Percentiles rank a stretch among this genome's conserved stretches.
Conservation (phyloP, 2,888 invertebrate genomes). For the Thymelicus lineola region DNA sequence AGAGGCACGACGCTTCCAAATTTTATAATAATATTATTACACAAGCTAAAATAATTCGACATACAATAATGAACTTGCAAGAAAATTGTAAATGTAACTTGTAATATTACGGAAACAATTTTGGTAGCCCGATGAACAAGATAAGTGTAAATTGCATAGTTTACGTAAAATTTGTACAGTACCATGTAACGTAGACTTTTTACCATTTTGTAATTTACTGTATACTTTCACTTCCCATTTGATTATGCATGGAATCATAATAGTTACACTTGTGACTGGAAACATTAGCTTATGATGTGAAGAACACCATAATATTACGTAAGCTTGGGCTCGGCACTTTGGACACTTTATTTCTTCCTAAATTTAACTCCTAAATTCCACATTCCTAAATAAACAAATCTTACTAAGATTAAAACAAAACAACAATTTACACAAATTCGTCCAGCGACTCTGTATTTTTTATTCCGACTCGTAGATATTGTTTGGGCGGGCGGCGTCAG, state of each 20-base stretch:
- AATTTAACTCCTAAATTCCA: too few species aligned
- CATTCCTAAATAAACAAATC: too few species aligned
- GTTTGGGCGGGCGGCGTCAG: slow-evolving; percentile 66
- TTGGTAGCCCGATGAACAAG: background rate
- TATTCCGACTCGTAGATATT: slow-evolving; percentile 49
- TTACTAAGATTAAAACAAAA: background rate
- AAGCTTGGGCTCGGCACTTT: too few species aligned
- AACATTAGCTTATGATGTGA: too few species aligned
- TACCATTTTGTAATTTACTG: background rate
- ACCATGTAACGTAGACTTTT: background rate
- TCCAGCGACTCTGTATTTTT: slow-evolving; percentile 9
- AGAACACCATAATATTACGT: too few species aligned
- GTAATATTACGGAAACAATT: background rate
- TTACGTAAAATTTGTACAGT: background rate
- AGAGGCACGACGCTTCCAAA: background rate
- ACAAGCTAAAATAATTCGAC: background rate
- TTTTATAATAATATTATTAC: background rate
- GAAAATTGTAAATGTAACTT: background rate
- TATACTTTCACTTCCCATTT: slow-evolving; percentile 2
- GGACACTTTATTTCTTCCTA: too few species aligned
- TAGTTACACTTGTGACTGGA: too few species aligned
- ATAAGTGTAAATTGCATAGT: background rate
- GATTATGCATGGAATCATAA: background rate
- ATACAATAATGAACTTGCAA: too few species aligned
- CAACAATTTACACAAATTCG: slow-evolving; percentile 16